Evolutionary conservation across 2,797 vertebrate genomes (phyloP), one percentile per base, ranked within the genome.

Genomic region (Chaenodraco wilsoni): DNA sequence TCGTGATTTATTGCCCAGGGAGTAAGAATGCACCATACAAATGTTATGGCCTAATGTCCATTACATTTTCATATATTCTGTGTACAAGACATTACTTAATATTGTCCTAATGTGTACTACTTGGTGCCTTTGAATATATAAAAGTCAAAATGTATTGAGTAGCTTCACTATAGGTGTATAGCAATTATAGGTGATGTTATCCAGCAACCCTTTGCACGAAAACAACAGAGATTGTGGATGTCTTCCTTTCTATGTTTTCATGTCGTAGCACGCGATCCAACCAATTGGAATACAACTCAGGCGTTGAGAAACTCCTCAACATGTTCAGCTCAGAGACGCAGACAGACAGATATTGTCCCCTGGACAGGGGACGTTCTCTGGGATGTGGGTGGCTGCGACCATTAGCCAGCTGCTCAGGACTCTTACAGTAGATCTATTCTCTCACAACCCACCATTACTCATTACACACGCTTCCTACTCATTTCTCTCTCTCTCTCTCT

Each of bases 391-490:
- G 72, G 76, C 72, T 72, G 80, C 82, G 72, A 87, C 82, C 78
- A 89, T 88, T 83, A 86, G 74, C 83, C 82, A 87, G 74, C 78
- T 91, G 89, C 80, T 89, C 83, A 76, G 79, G 56, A 79, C 78
- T 72, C 74, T 78, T 89, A 92, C 92, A 93, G 91, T 90, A 85
- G 84, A 76, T 72, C 88, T 80, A 91, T 93, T 93, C 89, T 90
- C 84, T 87, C 61, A 55, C 84, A 81, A 48, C 88, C 90, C 87
- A 89, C 88, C 81, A 93, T 91, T 88, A 89, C 78, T 91, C 89
- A 89, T 72, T 79, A 81, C 83, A 63, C 72, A 83, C 74, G 82
- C 82, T 87, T 87, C 2, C 23, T 23, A 23, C 85, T 82, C 71
- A 79, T 27, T 71, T 23, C 3, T 23, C 23, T 23, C 23, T 23